Evolutionary conservation across 1,140 invertebrate genomes (phyloP).

Genomic region (Brachionus asplanchnoidis): DNA sequence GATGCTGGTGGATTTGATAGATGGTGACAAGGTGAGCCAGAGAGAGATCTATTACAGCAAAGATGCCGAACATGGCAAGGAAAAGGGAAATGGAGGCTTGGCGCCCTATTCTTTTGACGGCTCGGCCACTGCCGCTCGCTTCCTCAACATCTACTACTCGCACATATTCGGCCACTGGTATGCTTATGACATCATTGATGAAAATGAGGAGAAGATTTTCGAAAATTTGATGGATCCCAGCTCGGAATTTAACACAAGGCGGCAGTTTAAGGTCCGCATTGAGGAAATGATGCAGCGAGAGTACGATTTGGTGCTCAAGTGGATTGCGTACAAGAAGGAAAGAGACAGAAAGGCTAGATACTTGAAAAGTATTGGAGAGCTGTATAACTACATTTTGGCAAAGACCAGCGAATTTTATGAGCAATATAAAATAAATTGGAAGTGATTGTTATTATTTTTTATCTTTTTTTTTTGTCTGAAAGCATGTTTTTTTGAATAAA

Average conservation of each 20-base stretch:
- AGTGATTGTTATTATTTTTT: background rate
- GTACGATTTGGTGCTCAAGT: slow-evolving; percentile 26
- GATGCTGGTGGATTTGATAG: slow-evolving; percentile 38
- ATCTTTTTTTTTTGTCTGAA: background rate
- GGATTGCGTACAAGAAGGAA: slow-evolving; percentile 38
- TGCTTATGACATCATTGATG: slow-evolving; percentile 27
- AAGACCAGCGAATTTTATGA: slow-evolving; percentile 34
- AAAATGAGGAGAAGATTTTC: slow-evolving; percentile 24
- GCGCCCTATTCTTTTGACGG: slow-evolving; percentile 40
- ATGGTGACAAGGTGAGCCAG: slow-evolving; percentile 37
- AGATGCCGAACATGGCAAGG: slow-evolving; percentile 26
- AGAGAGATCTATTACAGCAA: slow-evolving; percentile 22
- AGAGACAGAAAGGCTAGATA: slow-evolving; percentile 33
- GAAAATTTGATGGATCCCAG: slow-evolving; percentile 24
- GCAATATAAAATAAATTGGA: slow-evolving; percentile 23
- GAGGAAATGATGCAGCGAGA: slow-evolving; percentile 41
- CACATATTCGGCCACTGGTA: slow-evolving; percentile 39
- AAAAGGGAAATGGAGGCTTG: slow-evolving; percentile 35
- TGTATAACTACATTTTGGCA: slow-evolving; percentile 25
- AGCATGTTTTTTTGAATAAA: background rate
- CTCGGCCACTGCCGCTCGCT: slow-evolving; percentile 1
- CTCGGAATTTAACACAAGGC: background rate
- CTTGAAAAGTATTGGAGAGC: slow-evolving; percentile 36
- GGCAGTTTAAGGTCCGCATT: slow-evolving; percentile 14
- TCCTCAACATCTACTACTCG: slow-evolving; percentile 35